Percentiles rank a stretch among this genome's conserved stretches.
These are phyloP conservation scores for Actinostola sp. DNA, from an alignment of 92 coral and sea anemone species.

Conservation along the genomic window DNA sequence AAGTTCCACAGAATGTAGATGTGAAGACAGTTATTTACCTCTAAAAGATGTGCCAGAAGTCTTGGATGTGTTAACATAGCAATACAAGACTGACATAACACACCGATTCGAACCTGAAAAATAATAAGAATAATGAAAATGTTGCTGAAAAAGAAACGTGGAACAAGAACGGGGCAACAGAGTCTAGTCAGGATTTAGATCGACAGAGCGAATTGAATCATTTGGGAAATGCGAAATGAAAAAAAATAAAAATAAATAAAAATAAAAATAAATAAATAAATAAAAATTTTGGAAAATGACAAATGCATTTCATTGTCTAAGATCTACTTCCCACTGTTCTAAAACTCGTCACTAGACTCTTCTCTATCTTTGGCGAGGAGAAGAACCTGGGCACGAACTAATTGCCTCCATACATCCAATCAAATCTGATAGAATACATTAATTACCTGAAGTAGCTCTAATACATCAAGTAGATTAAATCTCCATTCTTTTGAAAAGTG, in stretches of 20 bases:
- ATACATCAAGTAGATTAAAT: slow-evolving; percentile 86
- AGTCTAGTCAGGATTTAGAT: too few relatives aligned
- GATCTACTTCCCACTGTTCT: neutral
- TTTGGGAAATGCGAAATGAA: too few relatives aligned
- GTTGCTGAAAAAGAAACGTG: neutral
- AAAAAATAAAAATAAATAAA: too few relatives aligned
- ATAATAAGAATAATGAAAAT: neutral
- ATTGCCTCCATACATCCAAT: too few relatives aligned
- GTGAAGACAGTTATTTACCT: slow-evolving; percentile 59
- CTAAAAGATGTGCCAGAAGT: slow-evolving; percentile 91
- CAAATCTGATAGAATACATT: too few relatives aligned
- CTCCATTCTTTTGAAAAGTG: slow-evolving; percentile 89
- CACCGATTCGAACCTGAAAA: slow-evolving; percentile 70
- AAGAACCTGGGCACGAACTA: too few relatives aligned
- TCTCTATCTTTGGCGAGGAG: neutral
- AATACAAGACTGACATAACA: slow-evolving; percentile 86
- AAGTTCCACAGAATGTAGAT: too few relatives aligned
- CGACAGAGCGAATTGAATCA: too few relatives aligned
- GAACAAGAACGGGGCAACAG: too few relatives aligned
- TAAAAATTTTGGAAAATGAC: too few relatives aligned
- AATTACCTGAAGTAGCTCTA: slow-evolving; percentile 62
- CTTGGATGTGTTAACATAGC: slow-evolving; percentile 93
- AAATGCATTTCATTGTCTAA: neutral
- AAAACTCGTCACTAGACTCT: neutral
- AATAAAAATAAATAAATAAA: too few relatives aligned